phyloP scores from a whole-genome alignment of 2,113 vertebrate genomes.

The Catharus bicknelli region DNA sequence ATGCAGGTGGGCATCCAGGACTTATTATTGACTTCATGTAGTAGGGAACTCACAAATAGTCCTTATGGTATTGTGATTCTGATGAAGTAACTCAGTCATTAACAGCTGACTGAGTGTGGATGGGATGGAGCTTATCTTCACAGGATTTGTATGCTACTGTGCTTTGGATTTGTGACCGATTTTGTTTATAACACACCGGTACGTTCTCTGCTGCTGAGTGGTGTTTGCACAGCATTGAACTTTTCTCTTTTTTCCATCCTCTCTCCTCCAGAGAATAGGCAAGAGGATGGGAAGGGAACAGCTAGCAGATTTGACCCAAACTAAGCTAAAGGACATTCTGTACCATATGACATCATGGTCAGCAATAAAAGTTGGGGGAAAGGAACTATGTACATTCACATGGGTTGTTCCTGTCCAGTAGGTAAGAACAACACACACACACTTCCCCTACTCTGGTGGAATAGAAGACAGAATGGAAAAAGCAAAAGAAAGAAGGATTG shows the following conservation, averaged over 20 bases:
- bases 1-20: neutral
- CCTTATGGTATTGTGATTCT: neutral
- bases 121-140: neutral
- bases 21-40: neutral
- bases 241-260: neutral
- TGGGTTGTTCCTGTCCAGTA: neutral
- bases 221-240: neutral
- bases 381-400: neutral
- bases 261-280: neutral
- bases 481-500: neutral
- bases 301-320: neutral
- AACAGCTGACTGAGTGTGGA: neutral
- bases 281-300: neutral
- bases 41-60: neutral
- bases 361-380: neutral
- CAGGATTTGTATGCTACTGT: neutral
- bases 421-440: neutral
- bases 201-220: neutral
- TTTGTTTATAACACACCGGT: neutral
- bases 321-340: neutral
- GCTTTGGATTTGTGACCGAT: neutral
- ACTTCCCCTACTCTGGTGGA: fast-evolving
- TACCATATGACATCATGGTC: neutral
- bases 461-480: neutral
- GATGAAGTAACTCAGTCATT: neutral